Evolutionary conservation across 2,797 vertebrate species (phyloP).

Genomic region (Mycteria americana): DNA sequence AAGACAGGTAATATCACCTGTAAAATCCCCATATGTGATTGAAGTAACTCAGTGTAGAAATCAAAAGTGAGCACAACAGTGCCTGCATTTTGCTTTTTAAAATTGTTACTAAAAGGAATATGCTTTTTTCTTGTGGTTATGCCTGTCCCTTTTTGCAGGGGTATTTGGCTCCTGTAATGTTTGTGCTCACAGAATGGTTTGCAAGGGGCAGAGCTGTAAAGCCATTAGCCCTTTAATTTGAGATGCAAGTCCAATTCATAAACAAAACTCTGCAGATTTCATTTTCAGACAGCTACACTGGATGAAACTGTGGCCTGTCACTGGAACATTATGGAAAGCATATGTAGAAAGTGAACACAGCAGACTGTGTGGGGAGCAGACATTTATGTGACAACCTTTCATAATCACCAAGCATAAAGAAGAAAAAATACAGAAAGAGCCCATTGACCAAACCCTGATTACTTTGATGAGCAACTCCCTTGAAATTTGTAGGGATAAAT

Average conservation of each 20-base stretch:
- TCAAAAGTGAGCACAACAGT: background rate
- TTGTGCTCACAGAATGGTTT: background rate
- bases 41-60: background rate
- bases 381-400: background rate
- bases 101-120: background rate
- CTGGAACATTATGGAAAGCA: background rate
- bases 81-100: background rate
- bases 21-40: background rate
- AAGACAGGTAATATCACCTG: background rate
- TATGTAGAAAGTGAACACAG: background rate
- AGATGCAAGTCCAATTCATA: background rate
- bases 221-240: background rate
- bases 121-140: background rate
- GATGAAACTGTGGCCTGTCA: background rate
- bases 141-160: background rate
- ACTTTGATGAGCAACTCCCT: background rate
- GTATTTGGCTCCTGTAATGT: background rate
- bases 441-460: background rate
- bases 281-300: background rate
- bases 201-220: background rate
- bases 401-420: background rate
- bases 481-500: background rate
- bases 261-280: background rate
- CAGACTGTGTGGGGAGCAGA: background rate
- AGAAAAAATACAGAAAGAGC: background rate